These are phyloP conservation scores for Coracopsis vasa DNA, from an alignment of 2,113 vertebrate species.

Conservation along the genomic window DNA sequence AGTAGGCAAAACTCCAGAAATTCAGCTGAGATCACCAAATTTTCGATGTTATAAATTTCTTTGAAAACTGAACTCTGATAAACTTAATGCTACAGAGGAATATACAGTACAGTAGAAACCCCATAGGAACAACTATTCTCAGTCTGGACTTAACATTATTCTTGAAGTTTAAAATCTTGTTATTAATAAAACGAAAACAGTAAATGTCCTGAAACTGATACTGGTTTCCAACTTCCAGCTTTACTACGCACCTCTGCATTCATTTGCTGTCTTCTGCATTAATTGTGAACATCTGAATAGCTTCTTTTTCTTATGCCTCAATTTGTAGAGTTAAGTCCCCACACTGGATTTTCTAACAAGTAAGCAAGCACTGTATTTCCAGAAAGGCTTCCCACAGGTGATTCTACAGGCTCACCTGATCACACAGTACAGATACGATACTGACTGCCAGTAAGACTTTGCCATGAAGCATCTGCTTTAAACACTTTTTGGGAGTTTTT, in stretches of 20 bases:
- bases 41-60: neutral
- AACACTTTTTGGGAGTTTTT: neutral
- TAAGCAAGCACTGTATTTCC: neutral
- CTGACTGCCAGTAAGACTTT: neutral
- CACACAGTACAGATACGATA: neutral
- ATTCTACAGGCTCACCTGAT: neutral
- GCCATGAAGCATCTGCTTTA: neutral
- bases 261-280: neutral
- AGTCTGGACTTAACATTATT: neutral
- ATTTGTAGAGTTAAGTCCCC: neutral
- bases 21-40: neutral
- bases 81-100: neutral
- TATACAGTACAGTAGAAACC: neutral
- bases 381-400: neutral
- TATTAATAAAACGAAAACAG: neutral
- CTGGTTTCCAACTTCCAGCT: neutral
- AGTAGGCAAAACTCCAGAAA: neutral
- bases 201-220: neutral
- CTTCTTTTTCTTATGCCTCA: neutral
- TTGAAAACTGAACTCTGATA: neutral
- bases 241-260: neutral
- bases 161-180: neutral
- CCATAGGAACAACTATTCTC: neutral
- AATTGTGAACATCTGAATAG: neutral
- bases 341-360: neutral